Conservation (phyloP, 2,797 vertebrate genomes). For the Lemur catta region DNA sequence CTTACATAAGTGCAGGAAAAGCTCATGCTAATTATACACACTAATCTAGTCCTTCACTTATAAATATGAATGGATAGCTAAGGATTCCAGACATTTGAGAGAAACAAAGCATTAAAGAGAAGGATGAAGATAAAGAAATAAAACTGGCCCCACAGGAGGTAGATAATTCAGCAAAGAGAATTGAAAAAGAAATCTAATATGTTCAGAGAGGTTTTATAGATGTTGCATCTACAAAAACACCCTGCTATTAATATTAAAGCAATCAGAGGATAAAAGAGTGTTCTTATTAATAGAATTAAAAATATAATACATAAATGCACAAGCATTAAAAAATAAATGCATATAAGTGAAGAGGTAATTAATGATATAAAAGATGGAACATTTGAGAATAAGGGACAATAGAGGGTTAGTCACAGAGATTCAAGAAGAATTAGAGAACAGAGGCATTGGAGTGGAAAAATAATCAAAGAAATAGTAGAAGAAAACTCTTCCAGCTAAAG, state of each 20-base stretch:
- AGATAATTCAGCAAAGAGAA: background rate
- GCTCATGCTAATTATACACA: background rate
- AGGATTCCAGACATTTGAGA: background rate
- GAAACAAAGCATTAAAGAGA: constrained; percentile 26
- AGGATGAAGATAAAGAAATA: background rate
- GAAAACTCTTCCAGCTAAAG: background rate
- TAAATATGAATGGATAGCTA: background rate
- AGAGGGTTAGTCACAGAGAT: background rate
- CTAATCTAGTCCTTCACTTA: background rate
- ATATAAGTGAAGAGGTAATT: background rate
- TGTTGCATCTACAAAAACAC: background rate
- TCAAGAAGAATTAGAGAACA: background rate
- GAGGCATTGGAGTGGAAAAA: background rate
- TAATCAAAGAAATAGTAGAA: background rate
- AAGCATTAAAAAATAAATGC: background rate
- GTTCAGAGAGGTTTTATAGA: background rate
- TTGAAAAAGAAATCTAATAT: background rate
- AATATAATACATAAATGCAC: background rate
- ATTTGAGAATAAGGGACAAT: background rate
- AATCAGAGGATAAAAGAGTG: background rate
- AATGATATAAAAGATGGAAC: constrained; percentile 1
- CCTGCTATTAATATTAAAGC: background rate
- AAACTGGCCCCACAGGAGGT: background rate
- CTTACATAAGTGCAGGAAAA: background rate
- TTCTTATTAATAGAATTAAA: constrained; percentile 25